Evolutionary conservation across 2,888 invertebrate genomes (phyloP), one percentile per base, ranked within the genome.

Genomic region (Papilio gigon): DNA sequence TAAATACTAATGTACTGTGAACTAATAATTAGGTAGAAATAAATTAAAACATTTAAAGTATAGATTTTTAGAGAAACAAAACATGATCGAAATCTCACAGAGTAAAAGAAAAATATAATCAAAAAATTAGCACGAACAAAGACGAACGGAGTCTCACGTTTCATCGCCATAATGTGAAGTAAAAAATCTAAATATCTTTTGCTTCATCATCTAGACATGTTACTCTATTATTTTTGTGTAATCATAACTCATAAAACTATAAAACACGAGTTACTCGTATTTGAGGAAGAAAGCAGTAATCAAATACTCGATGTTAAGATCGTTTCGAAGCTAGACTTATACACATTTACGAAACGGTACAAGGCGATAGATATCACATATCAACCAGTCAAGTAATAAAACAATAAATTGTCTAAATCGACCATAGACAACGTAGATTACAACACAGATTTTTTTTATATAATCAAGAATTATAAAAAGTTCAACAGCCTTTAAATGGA

Each of bases 401-500:
- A 62, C 33, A 56, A 67, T 67, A 63, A 63, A 61, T 40, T 44
- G 44, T 63, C 22, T 42, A 53, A 37, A 12, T 25, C 62, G 20
- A 11, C 35, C 47, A 67, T 35, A 62, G 56, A 58, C 61, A 53
- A 67, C 42, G 25, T 40, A 22, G 20, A 62, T 56, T 44, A 50
- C 33, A 37, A 37, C 14, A n/a, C 20, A 14, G 27, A 30, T 30
- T 59, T 66, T n/a, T 65, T 66, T 66, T 66, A 47, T 35, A 47
- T 47, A 60, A 66, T 27, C 60, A 20, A 1, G 42, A 30, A 50
- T 17, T 60, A 60, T 60, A 60, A 50, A 65, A 50, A 69, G 68
- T 65, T 69, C 68, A 69, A 69, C 50, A 44, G 53, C 68, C 68
- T 69, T 61, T n/a, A 65, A 65, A 65, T 69, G 50, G 50, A 61